Conservation (phyloP, 2,888 invertebrate genomes). For the Seira sanloemensis region DNA sequence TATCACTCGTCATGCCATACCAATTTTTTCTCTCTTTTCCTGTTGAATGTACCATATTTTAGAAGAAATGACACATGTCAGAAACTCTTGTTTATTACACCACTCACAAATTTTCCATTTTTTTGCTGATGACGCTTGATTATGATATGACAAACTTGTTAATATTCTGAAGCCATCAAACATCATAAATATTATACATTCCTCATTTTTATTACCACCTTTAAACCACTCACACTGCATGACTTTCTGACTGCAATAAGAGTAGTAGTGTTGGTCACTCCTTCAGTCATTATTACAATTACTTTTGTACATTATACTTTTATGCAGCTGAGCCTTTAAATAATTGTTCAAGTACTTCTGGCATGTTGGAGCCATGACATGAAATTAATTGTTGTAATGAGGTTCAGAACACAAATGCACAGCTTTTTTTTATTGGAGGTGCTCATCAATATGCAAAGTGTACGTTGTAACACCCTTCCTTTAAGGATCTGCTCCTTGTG, state of each 20-base stretch:
- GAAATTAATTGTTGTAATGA: slow-evolving; percentile 27
- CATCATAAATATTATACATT: not conserved
- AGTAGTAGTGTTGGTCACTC: not conserved
- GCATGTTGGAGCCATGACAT: slow-evolving; percentile 39
- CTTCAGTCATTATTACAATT: not conserved
- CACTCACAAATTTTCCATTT: slow-evolving; percentile 43
- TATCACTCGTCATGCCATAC: slow-evolving; percentile 53
- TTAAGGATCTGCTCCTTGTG: not conserved
- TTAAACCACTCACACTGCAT: too few relatives aligned
- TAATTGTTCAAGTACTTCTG: not conserved
- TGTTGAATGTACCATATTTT: not conserved
- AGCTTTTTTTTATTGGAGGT: not conserved
- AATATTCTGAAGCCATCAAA: not conserved
- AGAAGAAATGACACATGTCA: slow-evolving; percentile 62
- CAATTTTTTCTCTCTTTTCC: slow-evolving; percentile 13
- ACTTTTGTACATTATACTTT: not conserved
- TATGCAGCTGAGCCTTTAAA: not conserved
- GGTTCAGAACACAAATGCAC: slow-evolving; percentile 2
- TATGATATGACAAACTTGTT: slow-evolving; percentile 16
- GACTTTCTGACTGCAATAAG: too few relatives aligned
- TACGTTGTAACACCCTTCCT: not conserved
- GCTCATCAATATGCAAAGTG: slow-evolving; percentile 36
- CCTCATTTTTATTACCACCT: not conserved
- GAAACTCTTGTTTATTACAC: slow-evolving; percentile 63
- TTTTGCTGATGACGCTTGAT: slow-evolving; percentile 13